phyloP scores from a whole-genome alignment of 2,888 invertebrate genomes.

The Drosophila mulleri region DNA sequence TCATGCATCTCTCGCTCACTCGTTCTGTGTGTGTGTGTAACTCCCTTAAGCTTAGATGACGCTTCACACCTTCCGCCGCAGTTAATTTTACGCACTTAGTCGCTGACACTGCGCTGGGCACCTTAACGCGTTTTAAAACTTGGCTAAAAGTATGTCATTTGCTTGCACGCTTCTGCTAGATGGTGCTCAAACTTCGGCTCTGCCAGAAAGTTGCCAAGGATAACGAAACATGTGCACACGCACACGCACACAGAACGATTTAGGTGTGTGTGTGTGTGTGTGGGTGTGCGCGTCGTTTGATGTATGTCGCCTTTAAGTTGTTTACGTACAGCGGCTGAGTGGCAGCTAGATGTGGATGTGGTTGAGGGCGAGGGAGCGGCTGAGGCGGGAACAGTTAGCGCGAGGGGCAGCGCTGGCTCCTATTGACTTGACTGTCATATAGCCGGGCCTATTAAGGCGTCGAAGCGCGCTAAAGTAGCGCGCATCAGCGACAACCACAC shows the following conservation, averaged over 20 bases:
- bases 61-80: slow-evolving; percentile 15
- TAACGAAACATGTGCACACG: slow-evolving; percentile 7
- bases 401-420: neutral
- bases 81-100: slow-evolving; percentile 54
- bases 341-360: slow-evolving; percentile 8
- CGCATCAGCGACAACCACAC: slow-evolving; percentile 41
- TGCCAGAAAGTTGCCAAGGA: slow-evolving; percentile 28
- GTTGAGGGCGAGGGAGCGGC: neutral
- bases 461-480: slow-evolving; percentile 54
- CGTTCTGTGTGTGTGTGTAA: neutral
- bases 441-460: slow-evolving; percentile 61
- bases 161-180: slow-evolving; percentile 17
- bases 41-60: neutral
- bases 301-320: slow-evolving; percentile 36
- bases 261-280: neutral
- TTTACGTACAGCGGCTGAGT: slow-evolving; percentile 22
- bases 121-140: slow-evolving; percentile 48
- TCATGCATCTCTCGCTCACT: neutral
- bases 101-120: slow-evolving; percentile 32
- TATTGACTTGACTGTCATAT: slow-evolving; percentile 45
- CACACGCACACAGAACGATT: neutral
- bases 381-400: too few relatives aligned
- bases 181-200: slow-evolving; percentile 18
- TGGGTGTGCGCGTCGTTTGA: slow-evolving; percentile 19
- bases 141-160: slow-evolving; percentile 39